These are phyloP conservation scores for Streptopelia turtur DNA, from an alignment of 2,797 vertebrate species.

Conservation along the genomic window DNA sequence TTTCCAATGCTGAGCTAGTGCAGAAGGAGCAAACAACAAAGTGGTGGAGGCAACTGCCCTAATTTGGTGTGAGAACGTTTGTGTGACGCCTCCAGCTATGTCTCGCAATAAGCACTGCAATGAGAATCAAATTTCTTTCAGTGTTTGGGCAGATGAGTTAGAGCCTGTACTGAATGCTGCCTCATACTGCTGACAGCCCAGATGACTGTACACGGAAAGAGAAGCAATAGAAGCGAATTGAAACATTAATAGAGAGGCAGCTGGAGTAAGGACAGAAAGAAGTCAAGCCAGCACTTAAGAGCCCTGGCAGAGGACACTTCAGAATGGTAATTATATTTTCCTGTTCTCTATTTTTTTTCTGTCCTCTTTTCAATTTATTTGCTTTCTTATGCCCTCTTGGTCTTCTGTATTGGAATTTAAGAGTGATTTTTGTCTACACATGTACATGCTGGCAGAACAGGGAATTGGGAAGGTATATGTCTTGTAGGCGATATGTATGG, in stretches of 20 bases:
- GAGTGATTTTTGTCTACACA: not conserved
- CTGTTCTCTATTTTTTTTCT: not conserved
- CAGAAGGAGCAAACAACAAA: not conserved
- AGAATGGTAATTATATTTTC: not conserved
- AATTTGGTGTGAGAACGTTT: not conserved
- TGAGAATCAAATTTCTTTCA: not conserved
- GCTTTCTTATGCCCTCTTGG: not conserved
- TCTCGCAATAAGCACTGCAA: not conserved
- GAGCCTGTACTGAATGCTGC: not conserved
- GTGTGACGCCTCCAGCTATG: not conserved
- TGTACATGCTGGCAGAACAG: not conserved
- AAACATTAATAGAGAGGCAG: not conserved
- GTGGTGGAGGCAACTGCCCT: not conserved
- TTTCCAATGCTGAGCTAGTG: not conserved
- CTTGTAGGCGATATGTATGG: fast-evolving
- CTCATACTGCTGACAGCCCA: not conserved
- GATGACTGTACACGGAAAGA: not conserved
- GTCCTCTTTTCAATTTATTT: not conserved
- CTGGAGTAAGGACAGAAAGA: not conserved
- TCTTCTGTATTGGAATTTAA: not conserved
- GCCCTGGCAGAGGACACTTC: not conserved
- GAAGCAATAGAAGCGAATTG: not conserved
- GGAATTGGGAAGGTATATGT: not conserved
- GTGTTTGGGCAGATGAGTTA: not conserved
- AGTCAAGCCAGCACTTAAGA: not conserved